phyloP scores from a whole-genome alignment of 2,797 vertebrate species.

The Sebastes oblongus region DNA sequence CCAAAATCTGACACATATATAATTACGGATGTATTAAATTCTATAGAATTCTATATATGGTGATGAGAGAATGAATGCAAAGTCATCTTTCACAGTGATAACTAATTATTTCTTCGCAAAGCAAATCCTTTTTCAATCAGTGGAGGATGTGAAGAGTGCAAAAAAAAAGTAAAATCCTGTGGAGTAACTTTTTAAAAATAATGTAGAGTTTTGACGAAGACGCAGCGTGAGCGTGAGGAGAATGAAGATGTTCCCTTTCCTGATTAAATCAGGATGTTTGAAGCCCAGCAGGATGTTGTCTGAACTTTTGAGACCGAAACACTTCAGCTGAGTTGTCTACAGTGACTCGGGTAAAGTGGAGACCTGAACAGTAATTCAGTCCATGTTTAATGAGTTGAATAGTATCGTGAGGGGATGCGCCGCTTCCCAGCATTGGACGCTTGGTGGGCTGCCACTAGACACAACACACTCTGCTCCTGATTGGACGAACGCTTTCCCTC shows the following conservation, averaged over 20 bases:
- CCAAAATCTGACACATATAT: slow-evolving; percentile 17
- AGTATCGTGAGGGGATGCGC: neutral
- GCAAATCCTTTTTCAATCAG: neutral
- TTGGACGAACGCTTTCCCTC: no score
- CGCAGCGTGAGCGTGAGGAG: neutral
- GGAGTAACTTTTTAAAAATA: neutral
- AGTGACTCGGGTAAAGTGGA: neutral
- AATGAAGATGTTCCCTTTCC: neutral
- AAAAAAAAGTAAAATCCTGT: neutral
- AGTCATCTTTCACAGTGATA: neutral
- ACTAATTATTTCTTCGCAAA: neutral
- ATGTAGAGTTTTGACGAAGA: neutral
- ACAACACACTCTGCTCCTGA: no score
- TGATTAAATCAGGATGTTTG: neutral
- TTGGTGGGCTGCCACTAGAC: no score
- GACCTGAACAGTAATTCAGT: neutral
- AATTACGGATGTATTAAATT: slow-evolving; percentile 29
- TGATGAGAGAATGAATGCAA: neutral
- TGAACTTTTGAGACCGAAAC: slow-evolving; percentile 2
- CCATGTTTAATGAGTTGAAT: neutral
- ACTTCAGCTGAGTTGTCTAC: neutral
- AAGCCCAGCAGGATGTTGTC: neutral
- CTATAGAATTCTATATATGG: slow-evolving; percentile 13
- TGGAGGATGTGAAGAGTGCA: neutral
- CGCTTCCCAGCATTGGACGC: no score